Conservation (phyloP, 2,797 vertebrate genomes). For the Pseudopleuronectes americanus region DNA sequence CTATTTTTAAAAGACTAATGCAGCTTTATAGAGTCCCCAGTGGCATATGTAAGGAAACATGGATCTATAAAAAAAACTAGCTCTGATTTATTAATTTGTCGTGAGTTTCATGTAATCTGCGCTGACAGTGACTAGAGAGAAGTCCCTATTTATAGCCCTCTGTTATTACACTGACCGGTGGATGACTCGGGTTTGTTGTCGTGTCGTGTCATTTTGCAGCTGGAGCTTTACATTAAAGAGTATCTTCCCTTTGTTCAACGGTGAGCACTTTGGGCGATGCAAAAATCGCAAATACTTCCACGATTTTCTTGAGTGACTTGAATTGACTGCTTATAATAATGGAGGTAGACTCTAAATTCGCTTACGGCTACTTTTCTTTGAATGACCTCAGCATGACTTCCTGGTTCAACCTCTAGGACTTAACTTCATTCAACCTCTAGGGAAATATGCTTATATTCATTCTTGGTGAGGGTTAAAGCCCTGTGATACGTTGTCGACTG, state of each 20-base stretch:
- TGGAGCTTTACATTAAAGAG: background rate
- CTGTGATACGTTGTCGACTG: no score
- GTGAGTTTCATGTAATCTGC: conserved; percentile 32
- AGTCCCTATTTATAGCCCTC: conserved; percentile 33
- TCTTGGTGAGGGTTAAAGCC: no score
- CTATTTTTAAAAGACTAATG: conserved; percentile 20
- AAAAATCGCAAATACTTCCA: background rate
- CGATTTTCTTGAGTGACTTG: no score
- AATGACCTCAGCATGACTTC: background rate
- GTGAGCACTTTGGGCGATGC: background rate
- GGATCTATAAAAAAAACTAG: conserved; percentile 17
- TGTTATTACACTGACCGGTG: conserved; percentile 22
- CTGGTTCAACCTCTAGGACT: background rate
- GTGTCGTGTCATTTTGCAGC: conserved; percentile 1
- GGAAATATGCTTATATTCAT: no score
- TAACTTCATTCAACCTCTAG: background rate
- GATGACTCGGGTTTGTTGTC: conserved; percentile 24
- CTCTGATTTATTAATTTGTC: conserved; percentile 48
- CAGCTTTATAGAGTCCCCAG: conserved; percentile 4
- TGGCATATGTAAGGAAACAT: conserved; percentile 9
- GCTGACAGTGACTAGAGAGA: conserved; percentile 23
- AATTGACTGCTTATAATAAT: no score
- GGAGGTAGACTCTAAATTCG: no score
- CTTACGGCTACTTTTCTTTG: no score
- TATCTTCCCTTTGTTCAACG: background rate